Conservation (phyloP, 2,113 vertebrate species). For the Microcebus murinus region DNA sequence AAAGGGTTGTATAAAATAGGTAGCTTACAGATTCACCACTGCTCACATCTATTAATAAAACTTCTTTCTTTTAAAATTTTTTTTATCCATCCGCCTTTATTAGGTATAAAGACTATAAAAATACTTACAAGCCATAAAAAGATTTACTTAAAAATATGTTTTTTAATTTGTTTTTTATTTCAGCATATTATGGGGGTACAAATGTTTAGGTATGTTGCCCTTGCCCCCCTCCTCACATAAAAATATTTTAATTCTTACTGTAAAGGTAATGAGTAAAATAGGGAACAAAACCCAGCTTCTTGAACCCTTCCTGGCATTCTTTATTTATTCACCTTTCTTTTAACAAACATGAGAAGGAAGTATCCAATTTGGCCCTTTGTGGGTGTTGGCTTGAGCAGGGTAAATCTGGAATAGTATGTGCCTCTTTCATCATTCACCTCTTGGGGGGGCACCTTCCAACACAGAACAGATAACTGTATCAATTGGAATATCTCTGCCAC, state of each 20-base stretch:
- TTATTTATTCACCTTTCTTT: not conserved
- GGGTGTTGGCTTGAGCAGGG: not conserved
- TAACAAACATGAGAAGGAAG: not conserved
- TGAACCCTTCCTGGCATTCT: not conserved
- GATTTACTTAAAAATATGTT: not conserved
- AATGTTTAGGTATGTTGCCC: no score
- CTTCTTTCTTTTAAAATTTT: not conserved
- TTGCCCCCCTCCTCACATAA: no score
- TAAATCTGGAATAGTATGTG: not conserved
- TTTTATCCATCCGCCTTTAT: not conserved
- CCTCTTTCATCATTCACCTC: not conserved
- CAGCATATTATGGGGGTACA: no score
- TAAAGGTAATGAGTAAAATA: not conserved
- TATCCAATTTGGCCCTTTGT: not conserved
- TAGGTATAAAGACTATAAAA: constrained; percentile 4
- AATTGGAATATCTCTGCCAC: not conserved
- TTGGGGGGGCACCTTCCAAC: not conserved
- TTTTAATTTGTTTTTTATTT: no score
- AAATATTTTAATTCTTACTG: not conserved
- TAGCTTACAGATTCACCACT: not conserved
- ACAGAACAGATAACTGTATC: not conserved
- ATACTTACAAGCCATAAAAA: not conserved
- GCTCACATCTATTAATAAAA: not conserved
- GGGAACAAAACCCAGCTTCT: not conserved
- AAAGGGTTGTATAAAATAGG: not conserved